phyloP scores from a whole-genome alignment of 2,888 invertebrate genomes.

The Lamproptera curius region DNA sequence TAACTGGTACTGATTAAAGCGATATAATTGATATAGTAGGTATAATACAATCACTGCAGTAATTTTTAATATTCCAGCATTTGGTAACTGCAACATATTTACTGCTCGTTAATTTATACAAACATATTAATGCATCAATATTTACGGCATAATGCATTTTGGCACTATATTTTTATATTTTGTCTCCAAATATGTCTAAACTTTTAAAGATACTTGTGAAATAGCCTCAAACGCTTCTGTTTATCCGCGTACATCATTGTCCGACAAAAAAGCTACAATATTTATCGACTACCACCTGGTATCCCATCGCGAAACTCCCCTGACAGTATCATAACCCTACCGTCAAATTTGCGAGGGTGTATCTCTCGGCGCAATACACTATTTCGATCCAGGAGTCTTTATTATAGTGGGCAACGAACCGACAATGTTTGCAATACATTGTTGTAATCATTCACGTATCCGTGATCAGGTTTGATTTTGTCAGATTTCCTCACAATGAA shows the following conservation, averaged over 20 bases:
- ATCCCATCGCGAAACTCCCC: conserved; percentile 23
- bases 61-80: too few relatives aligned
- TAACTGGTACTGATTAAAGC: too few relatives aligned
- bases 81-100: too few relatives aligned
- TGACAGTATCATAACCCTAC: conserved; percentile 26
- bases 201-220: too few relatives aligned
- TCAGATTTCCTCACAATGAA: conserved; percentile 55
- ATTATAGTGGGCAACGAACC: conserved; percentile 18
- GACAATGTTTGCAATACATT: conserved; percentile 45
- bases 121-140: too few relatives aligned
- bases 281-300: conserved; percentile 20
- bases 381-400: neutral
- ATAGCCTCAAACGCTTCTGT: neutral
- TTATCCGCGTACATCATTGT: neutral
- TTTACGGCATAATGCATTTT: too few relatives aligned
- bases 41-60: too few relatives aligned
- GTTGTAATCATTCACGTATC: conserved; percentile 38
- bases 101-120: too few relatives aligned
- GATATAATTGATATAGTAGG: too few relatives aligned
- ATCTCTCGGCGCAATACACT: neutral
- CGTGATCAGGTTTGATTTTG: conserved; percentile 51
- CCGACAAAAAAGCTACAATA: neutral
- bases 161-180: too few relatives aligned
- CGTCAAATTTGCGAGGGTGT: conserved; percentile 28
- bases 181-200: too few relatives aligned